Evolutionary conservation across 2,888 invertebrate genomes (phyloP).

Genomic region (Ceriagrion tenellum): DNA sequence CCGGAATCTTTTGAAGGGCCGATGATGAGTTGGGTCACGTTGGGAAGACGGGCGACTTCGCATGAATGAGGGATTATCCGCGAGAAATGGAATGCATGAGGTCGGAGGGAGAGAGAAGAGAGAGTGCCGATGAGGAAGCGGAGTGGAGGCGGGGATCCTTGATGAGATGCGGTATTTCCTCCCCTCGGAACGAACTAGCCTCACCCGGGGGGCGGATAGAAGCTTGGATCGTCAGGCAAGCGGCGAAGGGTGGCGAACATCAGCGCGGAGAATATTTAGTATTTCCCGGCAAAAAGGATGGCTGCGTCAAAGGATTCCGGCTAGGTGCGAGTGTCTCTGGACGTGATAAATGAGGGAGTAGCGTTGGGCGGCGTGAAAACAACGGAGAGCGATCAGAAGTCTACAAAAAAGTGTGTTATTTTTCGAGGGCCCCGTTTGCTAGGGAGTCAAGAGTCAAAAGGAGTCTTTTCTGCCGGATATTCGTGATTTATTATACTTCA

Average conservation of each 20-base stretch:
- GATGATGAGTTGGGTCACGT: background rate
- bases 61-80: slow-evolving; percentile 17
- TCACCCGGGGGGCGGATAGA: background rate
- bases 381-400: background rate
- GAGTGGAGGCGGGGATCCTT: background rate
- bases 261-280: background rate
- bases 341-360: background rate
- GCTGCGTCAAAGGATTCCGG: background rate
- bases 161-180: background rate
- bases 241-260: background rate
- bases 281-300: background rate
- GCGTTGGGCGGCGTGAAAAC: background rate
- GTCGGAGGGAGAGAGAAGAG: background rate
- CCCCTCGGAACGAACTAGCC: background rate
- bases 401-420: background rate
- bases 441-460: background rate
- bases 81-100: background rate
- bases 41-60: background rate
- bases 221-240: background rate
- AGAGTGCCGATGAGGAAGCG: background rate
- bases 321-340: background rate
- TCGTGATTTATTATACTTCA: background rate
- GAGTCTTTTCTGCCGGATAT: background rate
- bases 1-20: background rate
- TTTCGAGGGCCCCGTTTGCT: background rate